phyloP scores from a whole-genome alignment of 2,113 vertebrate species.

The Dromaius novaehollandiae region DNA sequence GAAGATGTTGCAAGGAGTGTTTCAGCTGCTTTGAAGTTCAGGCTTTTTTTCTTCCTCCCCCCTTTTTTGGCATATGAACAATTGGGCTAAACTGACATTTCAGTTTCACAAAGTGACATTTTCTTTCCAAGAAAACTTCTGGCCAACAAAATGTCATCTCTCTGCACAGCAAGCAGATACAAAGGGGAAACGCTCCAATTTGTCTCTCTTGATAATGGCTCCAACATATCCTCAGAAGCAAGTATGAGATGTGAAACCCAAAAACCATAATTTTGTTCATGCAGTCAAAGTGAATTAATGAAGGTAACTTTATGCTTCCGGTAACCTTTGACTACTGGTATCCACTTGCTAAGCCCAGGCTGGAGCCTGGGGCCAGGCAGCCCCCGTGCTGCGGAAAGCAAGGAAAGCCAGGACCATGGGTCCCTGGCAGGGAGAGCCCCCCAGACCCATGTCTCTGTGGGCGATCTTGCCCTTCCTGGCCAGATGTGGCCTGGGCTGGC shows the following conservation, averaged over 20 bases:
- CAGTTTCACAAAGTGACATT: background rate
- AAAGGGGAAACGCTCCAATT: background rate
- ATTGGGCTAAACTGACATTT: constrained; percentile 9
- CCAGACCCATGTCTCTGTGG: background rate
- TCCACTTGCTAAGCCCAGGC: background rate
- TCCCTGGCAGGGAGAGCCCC: background rate
- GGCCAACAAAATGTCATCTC: background rate
- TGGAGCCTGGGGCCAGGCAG: background rate
- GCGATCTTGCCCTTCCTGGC: background rate
- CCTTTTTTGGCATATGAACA: background rate
- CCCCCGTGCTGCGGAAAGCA: background rate
- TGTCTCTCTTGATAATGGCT: background rate
- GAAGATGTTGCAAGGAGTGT: background rate
- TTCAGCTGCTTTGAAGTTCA: background rate
- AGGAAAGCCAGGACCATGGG: background rate
- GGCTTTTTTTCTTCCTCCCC: fast-evolving
- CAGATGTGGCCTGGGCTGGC: background rate
- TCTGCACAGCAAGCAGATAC: background rate
- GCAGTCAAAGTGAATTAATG: background rate
- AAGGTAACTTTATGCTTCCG: background rate
- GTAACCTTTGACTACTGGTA: background rate
- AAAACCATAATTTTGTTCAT: background rate
- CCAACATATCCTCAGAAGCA: background rate
- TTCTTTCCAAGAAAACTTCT: constrained; percentile 3
- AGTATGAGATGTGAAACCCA: background rate